Evolutionary conservation across 2,888 invertebrate genomes (phyloP), one percentile per base, ranked within the genome.

Genomic region (Hirtodrosophila duncani): DNA sequence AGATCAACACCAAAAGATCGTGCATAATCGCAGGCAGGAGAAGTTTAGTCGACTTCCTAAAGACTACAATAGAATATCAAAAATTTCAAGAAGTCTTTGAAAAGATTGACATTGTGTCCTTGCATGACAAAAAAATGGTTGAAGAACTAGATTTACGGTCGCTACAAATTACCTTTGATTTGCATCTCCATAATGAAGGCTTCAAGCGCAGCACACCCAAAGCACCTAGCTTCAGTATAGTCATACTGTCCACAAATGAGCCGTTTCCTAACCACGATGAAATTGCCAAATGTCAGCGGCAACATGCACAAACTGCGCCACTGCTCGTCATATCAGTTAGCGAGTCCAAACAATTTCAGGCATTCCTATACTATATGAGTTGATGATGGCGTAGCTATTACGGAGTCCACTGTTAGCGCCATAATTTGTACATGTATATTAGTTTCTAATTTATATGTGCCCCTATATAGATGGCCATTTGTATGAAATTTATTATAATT

Each of bases 311-410:
- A 20, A 58, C 62, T 3, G 79, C 71, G 2, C 85, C 85, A 1
- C 39, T 86, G 36, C 61, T 86, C 6, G 57, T 86, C 24, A 59
- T 83, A n/a, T 82, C 85, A n/a, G 72, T 86, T 7, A 84, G 84
- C 61, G 84, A 84, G 34, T 85, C 86, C 1, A 86, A 86, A 42
- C 85, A 86, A 49, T 81, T 86, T 46, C 86, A 86, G 44, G 84
- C 84, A 7, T 85, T 85, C 71, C 46, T 86, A 14, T 86, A 85
- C 62, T 72, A 81, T 79, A 83, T 84, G 42, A 84, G 80, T 44
- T 84, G 59, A 77, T 59, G 51, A 59, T 27, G 8, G 11, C 9
- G 27, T n/a, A 9, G 10, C 7, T n/a, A 5, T 11, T n/a, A 30
- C 44, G 50, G 37, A 46, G 48, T 30, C 43, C 13, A 21, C 29